Base-by-base conservation (phyloP, 2,113 vertebrate genomes). In the Planiliza haematocheilus region DNA sequence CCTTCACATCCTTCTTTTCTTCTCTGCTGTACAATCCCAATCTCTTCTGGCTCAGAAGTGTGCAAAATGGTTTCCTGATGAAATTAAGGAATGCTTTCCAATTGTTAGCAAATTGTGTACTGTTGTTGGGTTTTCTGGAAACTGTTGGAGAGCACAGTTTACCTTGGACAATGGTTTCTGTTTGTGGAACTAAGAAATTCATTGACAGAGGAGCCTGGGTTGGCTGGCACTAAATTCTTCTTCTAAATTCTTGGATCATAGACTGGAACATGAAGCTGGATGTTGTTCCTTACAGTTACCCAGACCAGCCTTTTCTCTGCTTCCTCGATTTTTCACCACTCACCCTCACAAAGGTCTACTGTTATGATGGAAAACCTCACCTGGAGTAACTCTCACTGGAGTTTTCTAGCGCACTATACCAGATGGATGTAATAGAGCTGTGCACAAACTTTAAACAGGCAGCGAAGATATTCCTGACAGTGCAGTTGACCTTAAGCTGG, bases 41-140 rank as follows among this genome's bases (percentile, higher is more conserved):
- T 67, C 69, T 43, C 42, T 20, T 21, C n/a, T 24, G 48, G 70
- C 53, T 17, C 12, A 7, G 46, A 18, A 24, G 24, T 51, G 37
- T 2, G 1, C 38, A 61, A 69, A 73, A 55, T 64, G 62, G 66
- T 37, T 52, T 82, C 70, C 43, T 69, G n/a, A 36, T 52, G 58
- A 73, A 51, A 39, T 39, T 57, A 62, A 69, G 70, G 41, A 82
- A 83, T 55, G 56, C 65, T 56, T 66, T 65, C n/a, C 21, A 78
- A 70, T 69, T 73, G 57, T 58, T 84, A 65, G 20, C 56, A 43
- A 45, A n/a, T 61, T 43, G 21, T 52, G 17, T 11, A 4, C 34
- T 50, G 49, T 74, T 68, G 51, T 66, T 62, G 39, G 20, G 2
- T 70, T 77, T 82, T 81, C 61, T 80, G 70, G 70, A 70, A 81